Evolutionary conservation across 2,113 vertebrate species (phyloP).

Genomic region (Pan troglodytes): DNA sequence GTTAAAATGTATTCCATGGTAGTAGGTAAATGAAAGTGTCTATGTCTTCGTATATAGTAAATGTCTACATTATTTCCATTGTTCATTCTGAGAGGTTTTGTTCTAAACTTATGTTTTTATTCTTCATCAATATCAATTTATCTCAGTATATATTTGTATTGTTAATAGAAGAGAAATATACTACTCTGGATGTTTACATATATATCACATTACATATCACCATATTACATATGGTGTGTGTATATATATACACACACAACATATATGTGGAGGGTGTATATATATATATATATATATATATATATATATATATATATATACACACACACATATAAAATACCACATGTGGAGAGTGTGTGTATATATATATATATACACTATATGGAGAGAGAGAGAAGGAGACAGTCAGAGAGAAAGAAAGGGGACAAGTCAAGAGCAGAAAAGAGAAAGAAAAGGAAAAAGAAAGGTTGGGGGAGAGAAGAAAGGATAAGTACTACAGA

Average conservation of each 20-base stretch:
- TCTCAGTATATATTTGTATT: neutral
- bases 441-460: neutral
- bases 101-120: neutral
- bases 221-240: too few relatives aligned
- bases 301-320: too few relatives aligned
- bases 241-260: neutral
- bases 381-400: neutral
- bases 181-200: neutral
- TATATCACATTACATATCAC: neutral
- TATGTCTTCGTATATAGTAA: neutral
- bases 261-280: neutral
- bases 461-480: neutral
- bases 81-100: neutral
- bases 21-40: neutral
- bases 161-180: neutral
- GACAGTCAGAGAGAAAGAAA: neutral
- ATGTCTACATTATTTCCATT: neutral
- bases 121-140: neutral
- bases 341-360: too few relatives aligned
- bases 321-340: too few relatives aligned
- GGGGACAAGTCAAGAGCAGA: neutral
- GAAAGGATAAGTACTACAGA: neutral
- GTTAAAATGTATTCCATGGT: neutral
- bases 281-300: neutral
- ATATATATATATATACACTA: too few relatives aligned